Evolutionary conservation across 2,113 vertebrate species (phyloP), one percentile per base, ranked within the genome.

Genomic region (Platycercus adscitus): DNA sequence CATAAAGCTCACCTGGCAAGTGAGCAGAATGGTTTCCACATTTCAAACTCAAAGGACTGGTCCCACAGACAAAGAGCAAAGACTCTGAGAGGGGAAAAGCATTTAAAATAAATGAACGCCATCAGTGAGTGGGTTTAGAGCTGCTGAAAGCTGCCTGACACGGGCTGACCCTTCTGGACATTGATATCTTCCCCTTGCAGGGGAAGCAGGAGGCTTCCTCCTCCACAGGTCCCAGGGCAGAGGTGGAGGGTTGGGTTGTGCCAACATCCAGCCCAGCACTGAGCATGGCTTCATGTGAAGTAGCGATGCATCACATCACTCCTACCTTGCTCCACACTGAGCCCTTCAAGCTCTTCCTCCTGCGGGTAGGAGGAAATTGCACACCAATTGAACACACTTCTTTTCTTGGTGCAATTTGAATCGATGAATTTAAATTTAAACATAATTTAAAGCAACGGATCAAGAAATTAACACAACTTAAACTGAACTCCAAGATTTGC

Each of bases 71-170:
- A 84, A 86, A 75, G 25, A 41, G 56, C 81, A 92, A 83, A 86
- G 50, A 71, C 65, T 84, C 56, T 81, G 56, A 91, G 84, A 93
- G 24, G 18, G 44, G 83, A 91, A 89, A 71, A 81, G 72, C 66
- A 81, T 89, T 92, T 93, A 64, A 84, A 84, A 69, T 20, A 81
- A 89, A 82, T 90, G 70, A 95, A 93, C 2, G 0, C 43, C 72
- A 84, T 91, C 50, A 91, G 39, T 1, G 1, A 93, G 84, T 46
- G 18, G 44, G 44, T 60, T 68, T 31, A 92, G 88, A 88, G 76
- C 58, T 88, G 76, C 72, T 90, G 88, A 95, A 95, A 88, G 71
- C 80, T 88, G 53, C 53, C 83, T 95, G 71, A 86, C 82, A 43
- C 0, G 0, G 50, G n/a, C 72, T 88, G 86, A 81, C 31, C 9